These are phyloP conservation scores for Epinephelus malabaricus DNA, from an alignment of 2,797 vertebrate species.

Conservation along the genomic window DNA sequence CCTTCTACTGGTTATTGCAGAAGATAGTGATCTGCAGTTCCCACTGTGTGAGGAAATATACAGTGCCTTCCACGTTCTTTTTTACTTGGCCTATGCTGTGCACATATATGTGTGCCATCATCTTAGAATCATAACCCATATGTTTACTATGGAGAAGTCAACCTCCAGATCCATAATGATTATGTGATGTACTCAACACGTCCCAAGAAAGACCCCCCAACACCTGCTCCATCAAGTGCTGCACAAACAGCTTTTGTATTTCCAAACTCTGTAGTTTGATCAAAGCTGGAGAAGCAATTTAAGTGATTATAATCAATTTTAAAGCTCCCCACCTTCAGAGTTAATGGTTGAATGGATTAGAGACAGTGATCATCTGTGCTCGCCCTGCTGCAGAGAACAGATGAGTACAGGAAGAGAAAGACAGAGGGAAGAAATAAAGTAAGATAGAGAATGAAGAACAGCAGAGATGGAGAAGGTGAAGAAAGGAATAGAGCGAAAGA, in stretches of 20 bases:
- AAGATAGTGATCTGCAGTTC: neutral
- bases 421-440: constrained; percentile 27
- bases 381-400: constrained; percentile 40
- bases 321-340: constrained; percentile 76
- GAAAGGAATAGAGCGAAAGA: neutral
- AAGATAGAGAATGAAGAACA: neutral
- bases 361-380: constrained; percentile 38
- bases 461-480: neutral
- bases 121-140: neutral
- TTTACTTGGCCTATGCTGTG: neutral
- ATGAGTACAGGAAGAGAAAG: constrained; percentile 24
- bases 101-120: neutral
- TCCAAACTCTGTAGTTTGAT: constrained; percentile 67
- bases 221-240: constrained; percentile 42
- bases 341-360: constrained; percentile 76
- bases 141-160: constrained; percentile 8
- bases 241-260: constrained; percentile 54
- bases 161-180: constrained; percentile 24
- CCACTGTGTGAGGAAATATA: neutral
- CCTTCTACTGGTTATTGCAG: constrained; percentile 4
- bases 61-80: neutral
- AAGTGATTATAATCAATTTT: constrained; percentile 80
- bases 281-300: constrained; percentile 76
- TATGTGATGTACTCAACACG: constrained; percentile 23
- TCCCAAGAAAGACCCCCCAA: constrained; percentile 22